Evolutionary conservation across 2,888 invertebrate species (phyloP).

Genomic region (Cryptus armator): DNA sequence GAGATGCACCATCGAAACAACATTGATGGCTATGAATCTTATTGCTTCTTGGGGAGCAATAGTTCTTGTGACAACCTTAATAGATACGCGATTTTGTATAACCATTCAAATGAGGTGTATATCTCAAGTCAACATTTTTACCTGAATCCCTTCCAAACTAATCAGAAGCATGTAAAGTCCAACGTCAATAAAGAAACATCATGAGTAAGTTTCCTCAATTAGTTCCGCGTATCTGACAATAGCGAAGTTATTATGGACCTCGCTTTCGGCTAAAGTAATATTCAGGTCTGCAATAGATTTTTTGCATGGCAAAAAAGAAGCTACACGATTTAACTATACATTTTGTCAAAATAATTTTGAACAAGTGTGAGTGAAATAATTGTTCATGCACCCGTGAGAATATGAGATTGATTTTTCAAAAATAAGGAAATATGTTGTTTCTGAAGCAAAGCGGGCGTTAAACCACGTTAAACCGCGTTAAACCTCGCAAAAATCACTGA

Average conservation of each 20-base stretch:
- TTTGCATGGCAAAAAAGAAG: no score
- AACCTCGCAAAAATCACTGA: no score
- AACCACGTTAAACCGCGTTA: no score
- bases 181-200: neutral
- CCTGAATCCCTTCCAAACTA: neutral
- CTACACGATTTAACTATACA: no score
- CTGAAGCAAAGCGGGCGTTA: no score
- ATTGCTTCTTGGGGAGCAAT: neutral
- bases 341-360: neutral
- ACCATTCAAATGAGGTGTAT: neutral
- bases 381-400: neutral
- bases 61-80: neutral
- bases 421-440: no score
- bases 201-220: neutral
- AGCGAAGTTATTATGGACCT: neutral
- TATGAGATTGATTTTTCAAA: no score
- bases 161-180: neutral
- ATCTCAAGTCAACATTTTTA: neutral
- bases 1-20: neutral
- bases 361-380: neutral
- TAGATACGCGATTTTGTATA: neutral
- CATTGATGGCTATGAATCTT: neutral
- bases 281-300: no score
- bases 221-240: neutral
- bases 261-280: no score